These are phyloP conservation scores for Esox lucius DNA, from an alignment of 2,797 vertebrate species.

Conservation along the genomic window DNA sequence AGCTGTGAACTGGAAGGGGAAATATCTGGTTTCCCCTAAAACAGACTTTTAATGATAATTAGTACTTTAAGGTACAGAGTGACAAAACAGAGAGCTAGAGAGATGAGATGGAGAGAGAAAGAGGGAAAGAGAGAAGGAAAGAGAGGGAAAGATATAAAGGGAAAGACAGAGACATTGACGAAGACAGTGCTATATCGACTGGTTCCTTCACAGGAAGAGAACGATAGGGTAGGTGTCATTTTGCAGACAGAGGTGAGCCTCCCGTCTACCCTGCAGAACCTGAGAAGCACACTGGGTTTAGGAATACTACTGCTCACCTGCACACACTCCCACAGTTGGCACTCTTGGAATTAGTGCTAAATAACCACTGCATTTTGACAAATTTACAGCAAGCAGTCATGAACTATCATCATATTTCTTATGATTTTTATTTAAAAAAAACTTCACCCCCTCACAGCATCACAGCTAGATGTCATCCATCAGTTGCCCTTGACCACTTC, in stretches of 20 bases:
- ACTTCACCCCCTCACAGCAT: too few species aligned
- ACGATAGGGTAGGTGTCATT: not conserved
- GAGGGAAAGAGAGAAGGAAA: too few species aligned
- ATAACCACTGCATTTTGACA: too few species aligned
- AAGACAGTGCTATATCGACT: conserved; percentile 6
- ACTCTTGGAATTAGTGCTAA: too few species aligned
- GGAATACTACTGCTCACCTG: not conserved
- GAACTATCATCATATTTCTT: too few species aligned
- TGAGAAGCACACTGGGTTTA: not conserved
- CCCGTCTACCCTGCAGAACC: not conserved
- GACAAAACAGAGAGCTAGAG: not conserved
- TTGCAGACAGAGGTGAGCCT: conserved; percentile 15
- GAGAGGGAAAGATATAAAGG: not conserved
- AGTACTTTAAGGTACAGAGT: not conserved
- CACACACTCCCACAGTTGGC: not conserved
- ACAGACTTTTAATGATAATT: too few species aligned
- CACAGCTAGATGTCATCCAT: too few species aligned
- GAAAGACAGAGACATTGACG: not conserved
- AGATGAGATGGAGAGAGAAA: not conserved
- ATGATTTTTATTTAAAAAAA: too few species aligned
- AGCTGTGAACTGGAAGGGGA: too few species aligned
- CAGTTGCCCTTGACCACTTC: too few species aligned
- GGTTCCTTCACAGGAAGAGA: not conserved
- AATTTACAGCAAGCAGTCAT: too few species aligned
- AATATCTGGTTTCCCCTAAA: too few species aligned